Percentiles rank a stretch among this genome's conserved stretches.
Conservation (phyloP, 2,888 invertebrate species). For the Sphaerophoria taeniata region DNA sequence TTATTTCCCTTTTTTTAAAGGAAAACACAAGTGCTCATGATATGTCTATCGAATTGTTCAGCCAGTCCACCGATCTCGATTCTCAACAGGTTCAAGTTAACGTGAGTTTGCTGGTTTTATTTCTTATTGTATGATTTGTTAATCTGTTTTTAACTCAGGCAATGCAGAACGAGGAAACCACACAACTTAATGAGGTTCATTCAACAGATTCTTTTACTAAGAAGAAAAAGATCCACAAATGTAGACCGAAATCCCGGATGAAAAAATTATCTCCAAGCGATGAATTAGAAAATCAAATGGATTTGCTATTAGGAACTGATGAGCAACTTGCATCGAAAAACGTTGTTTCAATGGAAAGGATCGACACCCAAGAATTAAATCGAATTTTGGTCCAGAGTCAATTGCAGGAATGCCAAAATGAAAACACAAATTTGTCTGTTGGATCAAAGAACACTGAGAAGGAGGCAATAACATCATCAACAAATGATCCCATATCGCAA, state of each 20-base stretch:
- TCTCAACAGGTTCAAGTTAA: no score
- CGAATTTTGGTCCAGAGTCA: not conserved
- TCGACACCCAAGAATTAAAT: conserved; percentile 1
- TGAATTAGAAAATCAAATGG: not conserved
- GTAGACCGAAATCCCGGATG: not conserved
- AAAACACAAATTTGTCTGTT: no score
- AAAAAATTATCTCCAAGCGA: not conserved
- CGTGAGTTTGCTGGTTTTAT: no score
- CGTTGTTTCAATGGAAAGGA: not conserved
- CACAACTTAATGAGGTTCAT: no score
- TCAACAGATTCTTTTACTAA: not conserved
- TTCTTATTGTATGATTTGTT: no score
- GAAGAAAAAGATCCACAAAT: not conserved
- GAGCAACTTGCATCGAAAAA: not conserved
- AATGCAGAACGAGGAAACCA: not conserved
- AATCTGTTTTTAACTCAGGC: no score
- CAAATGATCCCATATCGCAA: no score
- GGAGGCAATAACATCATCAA: no score
- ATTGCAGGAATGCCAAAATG: not conserved
- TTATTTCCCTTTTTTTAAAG: not conserved
- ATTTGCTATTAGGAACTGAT: not conserved
- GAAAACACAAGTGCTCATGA: conserved; percentile 1
- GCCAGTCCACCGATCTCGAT: not conserved
- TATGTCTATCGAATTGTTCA: not conserved
- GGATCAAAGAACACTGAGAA: no score